Percentiles rank a stretch among this genome's conserved stretches.
phyloP scores from a whole-genome alignment of 2,888 invertebrate species.

The Ormia ochracea region DNA sequence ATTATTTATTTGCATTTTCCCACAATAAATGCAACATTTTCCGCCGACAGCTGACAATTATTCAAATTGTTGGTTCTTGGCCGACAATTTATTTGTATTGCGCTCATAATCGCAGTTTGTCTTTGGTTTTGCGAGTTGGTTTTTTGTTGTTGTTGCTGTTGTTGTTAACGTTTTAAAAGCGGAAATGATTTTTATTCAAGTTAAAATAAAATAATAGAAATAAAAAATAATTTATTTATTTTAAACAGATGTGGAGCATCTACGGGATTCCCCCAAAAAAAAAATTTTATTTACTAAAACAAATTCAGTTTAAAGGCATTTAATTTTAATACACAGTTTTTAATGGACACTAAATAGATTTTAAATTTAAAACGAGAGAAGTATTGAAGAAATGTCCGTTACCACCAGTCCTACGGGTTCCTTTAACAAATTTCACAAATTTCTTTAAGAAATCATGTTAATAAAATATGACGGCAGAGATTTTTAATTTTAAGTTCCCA shows the following conservation, averaged over 20 bases:
- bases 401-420: too few species aligned
- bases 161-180: neutral
- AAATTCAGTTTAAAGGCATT: neutral
- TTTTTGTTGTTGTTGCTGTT: too few species aligned
- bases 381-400: too few species aligned
- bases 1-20: constrained; percentile 7
- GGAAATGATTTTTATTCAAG: constrained; percentile 35
- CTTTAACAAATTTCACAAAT: too few species aligned
- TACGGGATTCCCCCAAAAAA: neutral
- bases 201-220: constrained; percentile 2
- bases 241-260: neutral
- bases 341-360: too few species aligned
- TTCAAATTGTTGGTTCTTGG: constrained; percentile 13
- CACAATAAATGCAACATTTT: constrained; percentile 12
- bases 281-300: neutral
- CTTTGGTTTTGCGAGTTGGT: neutral
- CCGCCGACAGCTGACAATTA: constrained; percentile 37
- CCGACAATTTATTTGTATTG: constrained; percentile 7
- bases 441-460: too few species aligned
- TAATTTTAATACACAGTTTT: too few species aligned
- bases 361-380: too few species aligned
- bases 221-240: neutral
- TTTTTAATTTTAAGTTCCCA: too few species aligned
- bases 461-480: too few species aligned
- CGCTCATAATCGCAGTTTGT: neutral